Percentiles rank a stretch among this genome's conserved stretches.
These are phyloP conservation scores for Medauroidea extradentata DNA, from an alignment of 1,140 invertebrate species.

Conservation along the genomic window DNA sequence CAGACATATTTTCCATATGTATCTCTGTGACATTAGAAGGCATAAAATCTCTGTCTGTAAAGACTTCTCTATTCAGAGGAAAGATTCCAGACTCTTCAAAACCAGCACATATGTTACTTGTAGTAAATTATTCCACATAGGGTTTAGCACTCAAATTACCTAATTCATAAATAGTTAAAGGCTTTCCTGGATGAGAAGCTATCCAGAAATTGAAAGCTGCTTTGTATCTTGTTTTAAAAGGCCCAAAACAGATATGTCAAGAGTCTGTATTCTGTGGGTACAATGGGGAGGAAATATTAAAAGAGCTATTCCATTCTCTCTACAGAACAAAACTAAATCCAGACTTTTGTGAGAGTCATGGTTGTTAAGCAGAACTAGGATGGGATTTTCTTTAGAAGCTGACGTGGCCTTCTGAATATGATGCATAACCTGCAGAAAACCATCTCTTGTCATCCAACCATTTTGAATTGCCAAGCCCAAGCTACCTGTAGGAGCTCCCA, in stretches of 20 bases:
- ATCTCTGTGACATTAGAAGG: slow-evolving; percentile 37
- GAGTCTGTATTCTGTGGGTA: slow-evolving; percentile 40
- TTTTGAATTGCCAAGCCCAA: slow-evolving; percentile 26
- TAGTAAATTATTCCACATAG: slow-evolving; percentile 28
- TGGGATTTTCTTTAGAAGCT: slow-evolving; percentile 13
- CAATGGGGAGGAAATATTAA: slow-evolving; percentile 33
- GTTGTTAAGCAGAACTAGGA: slow-evolving; percentile 26
- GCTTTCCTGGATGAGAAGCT: slow-evolving; percentile 25
- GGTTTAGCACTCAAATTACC: slow-evolving; percentile 24
- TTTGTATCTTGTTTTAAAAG: slow-evolving; percentile 45
- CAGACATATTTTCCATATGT: slow-evolving; percentile 1
- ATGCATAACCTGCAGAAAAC: slow-evolving; percentile 44
- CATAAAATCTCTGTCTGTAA: slow-evolving; percentile 34
- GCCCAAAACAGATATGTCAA: slow-evolving; percentile 37
- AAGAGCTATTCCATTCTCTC: slow-evolving; percentile 33
- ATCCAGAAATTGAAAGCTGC: slow-evolving; percentile 34
- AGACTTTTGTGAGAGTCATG: slow-evolving; percentile 21
- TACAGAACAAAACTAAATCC: slow-evolving; percentile 1
- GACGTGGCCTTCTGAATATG: slow-evolving; percentile 37
- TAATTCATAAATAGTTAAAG: slow-evolving; percentile 34
- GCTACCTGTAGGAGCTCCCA: slow-evolving; percentile 27
- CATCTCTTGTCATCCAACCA: slow-evolving; percentile 43
- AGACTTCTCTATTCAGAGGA: slow-evolving; percentile 30
- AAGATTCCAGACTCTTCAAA: slow-evolving; percentile 29
- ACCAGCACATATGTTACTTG: slow-evolving; percentile 30